Percentiles rank a stretch among this genome's conserved stretches.
phyloP scores from a whole-genome alignment of 2,113 vertebrate species.

The Mobula birostris region DNA sequence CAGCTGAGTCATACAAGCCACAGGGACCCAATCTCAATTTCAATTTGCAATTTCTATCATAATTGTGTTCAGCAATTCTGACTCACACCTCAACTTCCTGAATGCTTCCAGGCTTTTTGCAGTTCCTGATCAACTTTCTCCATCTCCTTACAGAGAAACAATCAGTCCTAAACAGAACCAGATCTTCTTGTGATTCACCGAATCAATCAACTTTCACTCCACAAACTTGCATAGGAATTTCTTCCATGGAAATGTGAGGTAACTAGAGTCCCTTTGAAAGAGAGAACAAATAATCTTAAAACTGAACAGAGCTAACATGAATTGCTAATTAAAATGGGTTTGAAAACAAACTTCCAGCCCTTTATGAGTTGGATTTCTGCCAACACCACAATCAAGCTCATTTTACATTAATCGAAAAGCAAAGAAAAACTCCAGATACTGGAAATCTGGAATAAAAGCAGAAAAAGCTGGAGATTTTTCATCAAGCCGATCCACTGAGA shows the following conservation, averaged over 20 bases:
- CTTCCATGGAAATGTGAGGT: neutral
- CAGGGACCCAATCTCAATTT: too few species aligned
- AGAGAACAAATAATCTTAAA: neutral
- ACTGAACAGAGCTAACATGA: neutral
- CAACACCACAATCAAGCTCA: neutral
- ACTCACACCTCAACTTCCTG: too few species aligned
- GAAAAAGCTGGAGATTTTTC: too few species aligned
- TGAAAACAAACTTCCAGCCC: neutral
- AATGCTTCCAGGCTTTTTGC: too few species aligned
- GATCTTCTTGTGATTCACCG: neutral
- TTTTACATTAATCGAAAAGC: neutral
- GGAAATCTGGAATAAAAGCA: too few species aligned
- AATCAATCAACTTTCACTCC: neutral
- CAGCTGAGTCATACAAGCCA: too few species aligned
- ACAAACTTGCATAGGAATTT: neutral
- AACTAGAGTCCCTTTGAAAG: neutral
- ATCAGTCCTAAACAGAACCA: neutral
- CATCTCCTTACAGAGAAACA: too few species aligned
- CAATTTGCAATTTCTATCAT: too few species aligned
- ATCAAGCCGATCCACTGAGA: too few species aligned
- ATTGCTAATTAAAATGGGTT: constrained; percentile 1
- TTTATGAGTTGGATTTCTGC: neutral
- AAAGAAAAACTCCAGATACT: too few species aligned
- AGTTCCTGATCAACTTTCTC: too few species aligned
- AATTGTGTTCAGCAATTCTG: too few species aligned